Conservation (phyloP, 1,140 invertebrate genomes). For the Palaemon carinicauda region DNA sequence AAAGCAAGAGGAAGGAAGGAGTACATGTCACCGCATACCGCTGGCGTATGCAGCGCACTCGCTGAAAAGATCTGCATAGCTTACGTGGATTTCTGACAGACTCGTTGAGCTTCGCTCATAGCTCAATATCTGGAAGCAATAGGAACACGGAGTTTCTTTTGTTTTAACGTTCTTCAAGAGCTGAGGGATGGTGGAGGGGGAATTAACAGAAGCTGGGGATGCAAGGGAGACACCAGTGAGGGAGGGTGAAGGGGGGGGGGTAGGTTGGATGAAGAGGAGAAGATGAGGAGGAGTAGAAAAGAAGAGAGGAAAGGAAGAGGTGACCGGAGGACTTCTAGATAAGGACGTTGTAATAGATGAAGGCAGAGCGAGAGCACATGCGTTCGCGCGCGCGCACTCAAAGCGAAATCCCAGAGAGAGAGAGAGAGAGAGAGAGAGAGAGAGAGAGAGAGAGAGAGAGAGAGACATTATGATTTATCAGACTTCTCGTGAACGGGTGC, state of each 20-base stretch:
- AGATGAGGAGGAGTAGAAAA: background rate
- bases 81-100: background rate
- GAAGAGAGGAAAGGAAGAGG: background rate
- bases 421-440: background rate
- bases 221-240: too few relatives aligned
- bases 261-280: background rate
- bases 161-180: slow-evolving; percentile 31
- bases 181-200: background rate
- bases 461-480: too few relatives aligned
- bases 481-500: too few relatives aligned
- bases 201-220: background rate
- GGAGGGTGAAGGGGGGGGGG: background rate
- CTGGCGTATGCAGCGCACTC: background rate
- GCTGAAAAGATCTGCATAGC: background rate
- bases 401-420: background rate
- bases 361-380: background rate
- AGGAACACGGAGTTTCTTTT: slow-evolving; percentile 20
- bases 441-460: too few relatives aligned
- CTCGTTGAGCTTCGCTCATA: background rate
- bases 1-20: background rate
- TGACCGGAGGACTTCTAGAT: background rate
- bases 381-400: too few relatives aligned
- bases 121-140: slow-evolving; percentile 24
- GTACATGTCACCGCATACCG: too few relatives aligned
- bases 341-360: too few relatives aligned